Base-by-base conservation (phyloP, 2,113 vertebrate species). In the Aspiorhynchus laticeps region DNA sequence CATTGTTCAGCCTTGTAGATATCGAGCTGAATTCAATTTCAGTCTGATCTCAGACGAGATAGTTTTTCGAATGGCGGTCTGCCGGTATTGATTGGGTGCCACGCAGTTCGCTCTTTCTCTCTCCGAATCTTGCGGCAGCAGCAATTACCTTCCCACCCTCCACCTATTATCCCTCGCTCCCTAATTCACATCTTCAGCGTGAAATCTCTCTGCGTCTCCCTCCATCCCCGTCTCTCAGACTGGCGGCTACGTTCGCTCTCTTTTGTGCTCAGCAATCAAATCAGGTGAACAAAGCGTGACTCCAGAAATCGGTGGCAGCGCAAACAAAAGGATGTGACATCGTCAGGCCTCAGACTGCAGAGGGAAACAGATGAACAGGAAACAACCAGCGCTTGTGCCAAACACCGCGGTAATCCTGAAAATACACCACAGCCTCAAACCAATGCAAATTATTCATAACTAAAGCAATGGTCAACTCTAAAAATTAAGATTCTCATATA, bases 261-360 rank as follows among this genome's bases (percentile, higher is more conserved):
- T 74, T 82, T 65, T 80, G 83, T 80, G 90, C 87, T 88, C 87
- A 63, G 81, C 87, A 90, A 91, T 92, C 48, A 10, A 92, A 93
- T 74, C 75, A 78, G 85, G 85, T 56, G 88, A 88, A 90, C 26
- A 14, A 67, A 90, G 80, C 9, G 83, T 89, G 87, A 86, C 89
- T 88, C 86, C 24, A 76, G 78, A 65, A 43, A 56, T 38, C 17
- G 3, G 24, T 4, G n/a, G 76, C 85, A 59, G 76, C 28, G 15
- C 65, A 63, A 82, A 87, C 79, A 82, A 87, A 74, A 75, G 79
- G 69, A 63, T 46, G 69, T 19, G 69, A 87, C 48, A 74, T 43
- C 38, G 51, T 10, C 65, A 46, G 63, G 7, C 53, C 28, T 85
- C 53, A 33, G 84, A 85, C 75, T 85, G 75, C 75, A 71, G 85